Evolutionary conservation across 2,113 vertebrate genomes (phyloP).

Genomic region (Edolisoma coerulescens): DNA sequence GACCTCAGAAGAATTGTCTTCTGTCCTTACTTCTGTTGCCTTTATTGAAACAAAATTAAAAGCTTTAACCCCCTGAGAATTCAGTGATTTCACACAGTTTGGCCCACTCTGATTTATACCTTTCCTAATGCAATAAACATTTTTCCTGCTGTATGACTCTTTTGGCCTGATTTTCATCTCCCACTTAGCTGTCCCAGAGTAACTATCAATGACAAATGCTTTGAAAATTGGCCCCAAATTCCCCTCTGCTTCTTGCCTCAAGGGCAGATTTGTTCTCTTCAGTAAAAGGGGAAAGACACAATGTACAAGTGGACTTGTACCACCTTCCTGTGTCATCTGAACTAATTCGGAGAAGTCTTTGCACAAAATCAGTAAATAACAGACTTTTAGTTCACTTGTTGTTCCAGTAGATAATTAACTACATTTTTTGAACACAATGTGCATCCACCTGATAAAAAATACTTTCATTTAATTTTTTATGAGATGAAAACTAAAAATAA

Average conservation of each 20-base stretch:
- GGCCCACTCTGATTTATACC: conserved; percentile 14
- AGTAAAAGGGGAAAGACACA: background rate
- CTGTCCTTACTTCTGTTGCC: background rate
- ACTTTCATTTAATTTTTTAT: background rate
- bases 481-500: background rate
- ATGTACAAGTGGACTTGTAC: background rate
- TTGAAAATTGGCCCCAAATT: conserved; percentile 16
- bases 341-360: background rate
- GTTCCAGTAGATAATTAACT: background rate
- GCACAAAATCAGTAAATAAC: background rate
- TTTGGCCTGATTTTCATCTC: background rate
- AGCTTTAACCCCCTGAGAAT: background rate
- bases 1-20: background rate
- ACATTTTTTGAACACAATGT: background rate
- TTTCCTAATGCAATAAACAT: conserved; percentile 8
- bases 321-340: background rate
- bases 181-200: background rate
- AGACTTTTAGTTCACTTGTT: background rate
- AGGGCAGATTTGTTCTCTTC: background rate
- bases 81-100: background rate
- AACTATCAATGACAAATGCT: background rate
- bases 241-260: background rate
- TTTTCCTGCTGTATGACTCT: background rate
- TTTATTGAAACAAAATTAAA: conserved; percentile 29
- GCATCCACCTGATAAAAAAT: background rate